These are phyloP conservation scores for Mormyrus hasselquistii DNA, from an alignment of 2,797 vertebrate genomes.

Conservation along the genomic window DNA sequence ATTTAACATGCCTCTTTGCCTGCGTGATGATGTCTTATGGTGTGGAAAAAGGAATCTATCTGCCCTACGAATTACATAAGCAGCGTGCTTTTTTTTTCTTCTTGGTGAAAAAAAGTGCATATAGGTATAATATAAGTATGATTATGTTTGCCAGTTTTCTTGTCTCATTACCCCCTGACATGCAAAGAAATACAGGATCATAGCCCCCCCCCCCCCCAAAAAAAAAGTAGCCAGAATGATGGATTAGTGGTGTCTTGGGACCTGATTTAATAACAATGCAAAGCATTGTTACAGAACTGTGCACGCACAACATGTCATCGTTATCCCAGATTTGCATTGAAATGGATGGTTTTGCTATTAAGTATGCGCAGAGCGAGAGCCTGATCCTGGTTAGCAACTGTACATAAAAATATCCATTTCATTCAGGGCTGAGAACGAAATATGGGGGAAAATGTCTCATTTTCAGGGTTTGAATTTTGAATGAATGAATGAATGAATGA, in stretches of 20 bases:
- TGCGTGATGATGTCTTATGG: background rate
- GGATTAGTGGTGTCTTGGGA: constrained; percentile 8
- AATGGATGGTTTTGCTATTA: background rate
- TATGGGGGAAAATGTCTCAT: background rate
- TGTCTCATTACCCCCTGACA: background rate
- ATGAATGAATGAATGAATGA: background rate
- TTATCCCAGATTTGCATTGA: constrained; percentile 7
- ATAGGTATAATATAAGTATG: background rate
- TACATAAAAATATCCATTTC: background rate
- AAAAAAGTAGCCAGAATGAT: constrained; percentile 6
- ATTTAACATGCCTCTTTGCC: background rate
- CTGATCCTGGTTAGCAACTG: background rate
- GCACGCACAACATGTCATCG: constrained; percentile 6
- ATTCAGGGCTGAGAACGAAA: background rate
- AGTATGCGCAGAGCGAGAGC: background rate
- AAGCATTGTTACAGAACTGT: background rate
- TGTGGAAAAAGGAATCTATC: background rate
- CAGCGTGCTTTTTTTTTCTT: background rate
- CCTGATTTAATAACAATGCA: constrained; percentile 4
- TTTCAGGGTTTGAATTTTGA: background rate
- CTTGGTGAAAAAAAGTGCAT: background rate
- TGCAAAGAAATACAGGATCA: background rate
- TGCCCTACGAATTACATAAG: background rate
- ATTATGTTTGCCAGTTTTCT: background rate
- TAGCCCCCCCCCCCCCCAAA: background rate